Percentiles rank a stretch among this genome's conserved stretches.
phyloP scores from a whole-genome alignment of 2,888 invertebrate species.

The Erebia aethiops region DNA sequence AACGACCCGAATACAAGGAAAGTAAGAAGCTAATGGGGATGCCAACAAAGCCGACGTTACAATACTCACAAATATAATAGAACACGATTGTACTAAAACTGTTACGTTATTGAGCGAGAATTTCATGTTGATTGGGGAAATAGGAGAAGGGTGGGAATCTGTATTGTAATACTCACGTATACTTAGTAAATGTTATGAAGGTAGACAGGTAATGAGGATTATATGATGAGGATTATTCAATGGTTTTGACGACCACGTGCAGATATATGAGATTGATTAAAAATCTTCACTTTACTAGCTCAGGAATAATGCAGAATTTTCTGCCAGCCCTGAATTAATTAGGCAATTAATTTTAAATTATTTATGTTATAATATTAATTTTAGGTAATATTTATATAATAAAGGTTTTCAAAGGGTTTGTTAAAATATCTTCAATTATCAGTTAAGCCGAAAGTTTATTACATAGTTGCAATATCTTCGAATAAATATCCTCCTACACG shows the following conservation, averaged over 20 bases:
- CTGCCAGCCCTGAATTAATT: no score
- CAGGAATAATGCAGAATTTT: no score
- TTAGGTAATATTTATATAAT: no score
- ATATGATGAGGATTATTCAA: background rate
- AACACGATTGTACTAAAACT: slow-evolving; percentile 36
- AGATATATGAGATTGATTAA: no score
- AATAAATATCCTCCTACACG: background rate
- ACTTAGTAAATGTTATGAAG: background rate
- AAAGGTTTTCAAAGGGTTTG: no score
- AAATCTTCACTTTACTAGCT: no score
- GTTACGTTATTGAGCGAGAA: slow-evolving; percentile 38
- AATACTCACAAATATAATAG: slow-evolving; percentile 22
- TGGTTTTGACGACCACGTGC: background rate
- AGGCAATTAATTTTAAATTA: no score
- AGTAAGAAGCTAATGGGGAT: slow-evolving; percentile 30
- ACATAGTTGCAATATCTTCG: no score
- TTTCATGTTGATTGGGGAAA: slow-evolving; percentile 32
- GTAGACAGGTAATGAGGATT: background rate
- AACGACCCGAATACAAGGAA: slow-evolving; percentile 30
- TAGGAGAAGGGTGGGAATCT: slow-evolving; percentile 24
- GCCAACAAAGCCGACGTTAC: slow-evolving; percentile 38
- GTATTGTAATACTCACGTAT: slow-evolving; percentile 10
- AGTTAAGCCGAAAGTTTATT: no score
- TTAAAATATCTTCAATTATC: no score
- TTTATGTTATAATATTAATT: no score